Conservation (phyloP, 2,113 vertebrate genomes). For the Saguinus imperator region DNA sequence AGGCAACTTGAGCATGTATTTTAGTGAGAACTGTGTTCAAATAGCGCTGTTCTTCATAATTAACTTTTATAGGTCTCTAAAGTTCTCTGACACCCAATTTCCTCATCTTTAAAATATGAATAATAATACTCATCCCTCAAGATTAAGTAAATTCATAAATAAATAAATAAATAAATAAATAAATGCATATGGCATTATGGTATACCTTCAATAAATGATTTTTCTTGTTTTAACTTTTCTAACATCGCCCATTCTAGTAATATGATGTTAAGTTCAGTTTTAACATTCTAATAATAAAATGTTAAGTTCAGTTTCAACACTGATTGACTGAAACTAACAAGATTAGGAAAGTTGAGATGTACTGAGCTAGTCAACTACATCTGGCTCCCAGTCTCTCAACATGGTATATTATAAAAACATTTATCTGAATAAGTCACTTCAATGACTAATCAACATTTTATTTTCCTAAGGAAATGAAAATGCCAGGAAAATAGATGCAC, state of each 20-base stretch:
- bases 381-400: neutral
- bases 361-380: neutral
- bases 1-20: neutral
- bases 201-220: neutral
- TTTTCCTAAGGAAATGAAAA: constrained; percentile 4
- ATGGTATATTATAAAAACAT: neutral
- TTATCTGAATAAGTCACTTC: neutral
- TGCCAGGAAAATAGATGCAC: neutral
- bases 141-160: neutral
- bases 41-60: neutral
- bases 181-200: neutral
- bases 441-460: neutral
- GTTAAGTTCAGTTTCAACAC: neutral
- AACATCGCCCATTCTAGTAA: neutral
- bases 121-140: neutral
- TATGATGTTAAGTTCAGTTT: neutral
- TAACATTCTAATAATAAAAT: neutral
- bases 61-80: neutral
- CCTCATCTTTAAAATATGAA: constrained; percentile 21
- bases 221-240: neutral
- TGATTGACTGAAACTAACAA: neutral
- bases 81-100: neutral
- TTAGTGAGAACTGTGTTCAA: neutral
- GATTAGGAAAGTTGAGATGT: neutral
- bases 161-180: neutral